Conservation (phyloP, 2,113 vertebrate genomes). For the Lycaon pictus region DNA sequence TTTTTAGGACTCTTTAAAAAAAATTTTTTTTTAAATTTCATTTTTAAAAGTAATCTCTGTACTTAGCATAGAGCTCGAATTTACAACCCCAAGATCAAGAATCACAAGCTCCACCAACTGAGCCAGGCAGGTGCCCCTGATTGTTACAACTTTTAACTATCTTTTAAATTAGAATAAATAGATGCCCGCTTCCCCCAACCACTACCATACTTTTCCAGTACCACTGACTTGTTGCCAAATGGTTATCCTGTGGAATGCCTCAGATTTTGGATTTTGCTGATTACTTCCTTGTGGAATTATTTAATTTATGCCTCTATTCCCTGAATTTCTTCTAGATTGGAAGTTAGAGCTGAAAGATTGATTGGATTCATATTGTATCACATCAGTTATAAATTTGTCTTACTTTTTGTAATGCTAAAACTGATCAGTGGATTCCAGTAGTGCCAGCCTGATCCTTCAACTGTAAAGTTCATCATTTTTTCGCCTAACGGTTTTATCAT, state of each 20-base stretch:
- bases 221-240: not conserved
- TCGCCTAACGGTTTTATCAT: slow-evolving; percentile 33
- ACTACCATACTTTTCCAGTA: not conserved
- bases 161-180: slow-evolving; percentile 4
- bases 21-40: not conserved
- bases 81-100: not conserved
- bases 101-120: not conserved
- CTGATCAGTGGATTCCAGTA: not conserved
- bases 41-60: not conserved
- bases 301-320: slow-evolving; percentile 34
- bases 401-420: slow-evolving; percentile 46
- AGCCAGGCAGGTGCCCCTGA: not conserved
- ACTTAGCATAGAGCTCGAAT: not conserved
- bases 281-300: not conserved
- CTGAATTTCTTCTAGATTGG: slow-evolving; percentile 39
- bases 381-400: not conserved
- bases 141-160: not conserved
- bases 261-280: slow-evolving; percentile 29
- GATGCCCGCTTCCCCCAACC: accelerated
- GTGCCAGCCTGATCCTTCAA: not conserved
- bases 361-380: slow-evolving; percentile 27
- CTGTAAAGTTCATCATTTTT: slow-evolving; percentile 43
- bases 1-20: not conserved
- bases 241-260: not conserved
- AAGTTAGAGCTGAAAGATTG: not conserved